Evolutionary conservation across 2,888 invertebrate genomes (phyloP), one percentile per base, ranked within the genome.

Genomic region (Volucella zonaria): DNA sequence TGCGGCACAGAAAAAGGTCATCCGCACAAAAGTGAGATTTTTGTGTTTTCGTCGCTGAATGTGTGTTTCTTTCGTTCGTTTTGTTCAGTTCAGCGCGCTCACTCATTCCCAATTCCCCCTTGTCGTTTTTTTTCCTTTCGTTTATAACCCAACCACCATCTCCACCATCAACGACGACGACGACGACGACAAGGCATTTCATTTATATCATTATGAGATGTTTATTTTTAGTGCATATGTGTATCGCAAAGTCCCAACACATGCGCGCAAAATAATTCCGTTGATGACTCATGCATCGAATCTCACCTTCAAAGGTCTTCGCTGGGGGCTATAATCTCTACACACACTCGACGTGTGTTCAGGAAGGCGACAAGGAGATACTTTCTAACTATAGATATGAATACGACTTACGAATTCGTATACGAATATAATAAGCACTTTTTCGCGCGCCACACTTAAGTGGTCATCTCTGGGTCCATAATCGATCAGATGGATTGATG

Each of bases 261-360:
- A 85, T 85, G 85, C 85, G 85, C 85, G 85, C 85, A 77, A 85
- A 85, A 85, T 73, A 14, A 77, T 66, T 83, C 64, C 67, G 81
- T 62, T 68, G 85, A 85, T 85, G 85, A 85, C 73, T 85, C 85
- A 85, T 81, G 68, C 81, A 62, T 62, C 68, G 77, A 85, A 85
- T 81, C 81, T 85, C 85, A 85, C 85, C 85, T 81, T 85, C 85
- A 85, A 85, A 85, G 85, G 81, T 81, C 85, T 85, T 14, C 81
- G 76, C 64, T 47, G 62, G 59, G 61, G 61, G 71, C 74, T 68
- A 45, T 61, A 42, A 40, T 43, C 54, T 67, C 1, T 15, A 11
- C 52, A n/a, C 56, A 54, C 51, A 15, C 62, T 47, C 49, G 18
- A 45, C 52, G 66, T 51, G 38, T 31, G 23, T 49, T 77, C 54